Evolutionary conservation across 2,113 vertebrate genomes (phyloP).

Genomic region (Silurus asotus): DNA sequence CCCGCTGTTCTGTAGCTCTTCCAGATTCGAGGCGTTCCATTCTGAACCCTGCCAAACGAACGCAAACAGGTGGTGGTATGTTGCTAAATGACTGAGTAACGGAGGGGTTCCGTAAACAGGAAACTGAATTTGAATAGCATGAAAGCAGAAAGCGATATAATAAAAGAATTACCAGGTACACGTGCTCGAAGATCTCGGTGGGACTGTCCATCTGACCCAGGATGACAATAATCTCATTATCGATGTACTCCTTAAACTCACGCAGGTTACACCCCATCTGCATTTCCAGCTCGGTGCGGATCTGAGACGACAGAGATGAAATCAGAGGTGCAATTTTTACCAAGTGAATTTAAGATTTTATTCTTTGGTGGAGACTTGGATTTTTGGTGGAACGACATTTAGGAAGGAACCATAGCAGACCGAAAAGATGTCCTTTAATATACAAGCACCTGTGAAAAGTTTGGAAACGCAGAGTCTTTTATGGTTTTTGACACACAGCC

Average conservation of each 20-base stretch:
- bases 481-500: too few relatives aligned
- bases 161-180: constrained; percentile 84
- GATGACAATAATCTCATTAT: constrained; percentile 98
- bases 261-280: constrained; percentile 96
- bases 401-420: too few relatives aligned
- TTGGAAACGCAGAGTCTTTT: too few relatives aligned
- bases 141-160: background rate
- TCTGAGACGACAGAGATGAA: constrained; percentile 69
- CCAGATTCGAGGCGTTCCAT: constrained; percentile 97
- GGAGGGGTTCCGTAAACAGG: background rate
- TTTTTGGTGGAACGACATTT: background rate
- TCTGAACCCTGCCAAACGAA: constrained; percentile 83
- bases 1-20: constrained; percentile 97
- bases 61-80: constrained; percentile 47
- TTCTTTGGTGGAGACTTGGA: background rate
- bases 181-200: constrained; percentile 96
- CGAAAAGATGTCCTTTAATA: too few relatives aligned
- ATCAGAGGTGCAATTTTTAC: background rate
- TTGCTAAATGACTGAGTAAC: background rate
- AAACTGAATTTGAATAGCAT: background rate
- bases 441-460: too few relatives aligned
- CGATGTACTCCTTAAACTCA: constrained; percentile 97
- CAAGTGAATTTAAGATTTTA: background rate
- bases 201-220: constrained; percentile 98
- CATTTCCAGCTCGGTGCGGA: constrained; percentile 96